Base-by-base conservation (phyloP, 2,113 vertebrate genomes). In the Himantopus leucocephalus region DNA sequence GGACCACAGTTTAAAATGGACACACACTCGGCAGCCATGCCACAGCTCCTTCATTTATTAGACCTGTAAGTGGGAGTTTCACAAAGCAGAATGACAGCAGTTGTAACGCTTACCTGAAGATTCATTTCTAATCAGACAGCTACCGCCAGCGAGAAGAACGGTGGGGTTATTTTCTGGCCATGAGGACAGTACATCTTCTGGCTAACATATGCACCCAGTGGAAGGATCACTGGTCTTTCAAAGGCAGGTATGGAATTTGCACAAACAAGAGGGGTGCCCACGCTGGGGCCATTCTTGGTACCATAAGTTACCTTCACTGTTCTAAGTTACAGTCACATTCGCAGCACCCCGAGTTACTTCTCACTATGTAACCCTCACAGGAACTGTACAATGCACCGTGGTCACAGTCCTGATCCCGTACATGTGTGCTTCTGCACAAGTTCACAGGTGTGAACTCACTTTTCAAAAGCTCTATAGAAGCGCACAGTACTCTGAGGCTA, bases 391-490 rank as follows among this genome's bases (percentile, higher is more conserved):
- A 8, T 12, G n/a, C 35, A 43, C 12, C 9, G 7, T 1, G 7
- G 35, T 43, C 52, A 24, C 30, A 55, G 58, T 29, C 76, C 70
- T 32, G 18, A 63, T 45, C 60, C 89, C 35, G 35, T 6, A 37
- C 12, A 17, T 3, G 0, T 11, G 13, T 8, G 21, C 41, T n/a
- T 34, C 47, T 68, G 47, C 32, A 27, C 0, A 1, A 56, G n/a
- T 27, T 48, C 60, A 62, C 30, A 45, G 35, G 23, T 5, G 20
- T 10, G 34, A 63, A 45, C 27, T 58, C 47, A 24, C 48, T 80
- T 56, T 27, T 64, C 18, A 79, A 79, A 83, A 68, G 43, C 84
- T 52, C 67, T 47, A 29, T 24, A n/a, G 39, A 41, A 82, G 30
- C 3, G 6, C 71, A 55, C 13, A 29, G 21, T 63, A 52, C 24